Evolutionary conservation across 2,888 invertebrate species (phyloP).

Genomic region (Prosapia bicincta): DNA sequence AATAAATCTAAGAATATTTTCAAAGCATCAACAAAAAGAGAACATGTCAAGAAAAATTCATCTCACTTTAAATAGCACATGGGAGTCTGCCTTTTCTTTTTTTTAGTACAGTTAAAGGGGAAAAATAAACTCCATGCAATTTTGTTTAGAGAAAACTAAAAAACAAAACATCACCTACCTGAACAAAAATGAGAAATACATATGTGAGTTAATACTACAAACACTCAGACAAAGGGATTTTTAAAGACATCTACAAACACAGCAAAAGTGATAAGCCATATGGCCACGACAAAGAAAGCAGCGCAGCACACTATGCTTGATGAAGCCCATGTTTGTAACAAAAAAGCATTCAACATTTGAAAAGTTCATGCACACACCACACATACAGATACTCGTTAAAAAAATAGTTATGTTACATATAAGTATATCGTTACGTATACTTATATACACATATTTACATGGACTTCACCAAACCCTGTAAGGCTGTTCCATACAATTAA

Average conservation of each 20-base stretch:
- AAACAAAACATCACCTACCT: conserved; percentile 27
- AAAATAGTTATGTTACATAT: conserved; percentile 29
- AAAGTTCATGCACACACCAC: neutral
- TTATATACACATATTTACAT: conserved; percentile 4
- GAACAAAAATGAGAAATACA: conserved; percentile 13
- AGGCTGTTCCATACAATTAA: conserved; percentile 20
- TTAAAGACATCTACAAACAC: conserved; percentile 34
- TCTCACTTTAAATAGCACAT: neutral
- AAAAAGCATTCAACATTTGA: too few relatives aligned
- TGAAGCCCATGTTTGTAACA: conserved; percentile 20
- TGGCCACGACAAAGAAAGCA: conserved; percentile 31
- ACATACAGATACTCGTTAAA: conserved; percentile 3
- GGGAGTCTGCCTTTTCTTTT: neutral
- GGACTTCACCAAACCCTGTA: conserved; percentile 20
- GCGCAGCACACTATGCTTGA: conserved; percentile 29
- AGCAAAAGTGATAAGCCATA: conserved; percentile 32
- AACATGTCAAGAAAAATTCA: neutral
- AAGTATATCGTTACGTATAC: conserved; percentile 11
- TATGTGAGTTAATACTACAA: conserved; percentile 8
- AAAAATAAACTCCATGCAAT: conserved; percentile 25
- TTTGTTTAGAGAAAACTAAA: conserved; percentile 9
- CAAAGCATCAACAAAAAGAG: conserved; percentile 2
- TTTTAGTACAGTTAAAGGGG: conserved; percentile 11
- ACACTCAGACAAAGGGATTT: conserved; percentile 7
- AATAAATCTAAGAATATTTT: conserved; percentile 1